phyloP scores from a whole-genome alignment of 1,140 invertebrate genomes.

The Neodiprion lecontei region DNA sequence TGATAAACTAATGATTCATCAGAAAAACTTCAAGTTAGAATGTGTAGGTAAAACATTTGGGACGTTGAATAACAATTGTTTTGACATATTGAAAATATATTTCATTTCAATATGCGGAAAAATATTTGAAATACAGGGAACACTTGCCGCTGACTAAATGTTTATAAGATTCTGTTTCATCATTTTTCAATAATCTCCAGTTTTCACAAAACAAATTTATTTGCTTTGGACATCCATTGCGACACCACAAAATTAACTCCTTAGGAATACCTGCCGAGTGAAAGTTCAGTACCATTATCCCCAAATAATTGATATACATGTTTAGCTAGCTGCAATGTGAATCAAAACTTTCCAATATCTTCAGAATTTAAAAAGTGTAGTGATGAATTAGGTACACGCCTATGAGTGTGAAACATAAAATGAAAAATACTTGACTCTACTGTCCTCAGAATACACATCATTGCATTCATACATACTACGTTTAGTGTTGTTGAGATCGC shows the following conservation, averaged over 20 bases:
- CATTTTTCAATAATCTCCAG: conserved; percentile 35
- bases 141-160: background rate
- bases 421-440: background rate
- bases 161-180: conserved; percentile 5
- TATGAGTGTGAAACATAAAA: background rate
- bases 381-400: background rate
- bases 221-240: conserved; percentile 42
- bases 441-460: too few species aligned
- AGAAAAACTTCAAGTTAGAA: background rate
- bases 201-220: conserved; percentile 43
- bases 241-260: conserved; percentile 38
- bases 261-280: conserved; percentile 40
- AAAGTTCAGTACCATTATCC: conserved; percentile 17
- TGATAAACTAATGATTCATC: background rate
- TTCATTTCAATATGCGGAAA: conserved; percentile 17
- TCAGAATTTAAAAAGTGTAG: conserved; percentile 6
- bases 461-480: conserved; percentile 30
- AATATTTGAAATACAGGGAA: background rate
- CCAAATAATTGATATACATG: background rate
- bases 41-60: background rate
- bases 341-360: background rate
- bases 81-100: conserved; percentile 11
- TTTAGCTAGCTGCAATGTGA: background rate
- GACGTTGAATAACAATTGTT: background rate
- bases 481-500: conserved; percentile 40